Conservation (phyloP, 2,797 vertebrate species). For the Pseudotriccus pelzelni region DNA sequence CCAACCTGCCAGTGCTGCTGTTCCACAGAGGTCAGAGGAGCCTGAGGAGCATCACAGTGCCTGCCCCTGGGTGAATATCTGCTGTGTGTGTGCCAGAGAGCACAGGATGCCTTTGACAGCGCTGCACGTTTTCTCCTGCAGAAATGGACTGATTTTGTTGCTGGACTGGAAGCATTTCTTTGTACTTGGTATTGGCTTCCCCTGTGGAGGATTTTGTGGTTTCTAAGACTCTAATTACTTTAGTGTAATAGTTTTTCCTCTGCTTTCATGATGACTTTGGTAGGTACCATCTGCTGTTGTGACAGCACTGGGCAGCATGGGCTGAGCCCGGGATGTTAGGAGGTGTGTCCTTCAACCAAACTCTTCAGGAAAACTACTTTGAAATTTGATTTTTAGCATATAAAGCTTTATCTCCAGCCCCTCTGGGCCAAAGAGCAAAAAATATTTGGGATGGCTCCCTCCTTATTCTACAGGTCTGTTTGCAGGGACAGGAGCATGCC, state of each 20-base stretch:
- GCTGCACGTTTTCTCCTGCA: not conserved
- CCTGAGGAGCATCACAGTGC: not conserved
- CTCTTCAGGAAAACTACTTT: not conserved
- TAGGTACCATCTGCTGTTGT: constrained; percentile 36
- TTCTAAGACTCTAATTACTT: constrained; percentile 51
- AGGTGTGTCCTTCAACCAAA: not conserved
- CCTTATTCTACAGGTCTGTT: not conserved
- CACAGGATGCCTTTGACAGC: not conserved
- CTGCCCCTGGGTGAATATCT: not conserved
- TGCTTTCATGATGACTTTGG: constrained; percentile 15
- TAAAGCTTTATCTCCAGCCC: not conserved
- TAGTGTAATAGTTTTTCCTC: constrained; percentile 23
- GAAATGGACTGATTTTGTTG: not conserved
- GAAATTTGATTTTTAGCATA: constrained; percentile 21
- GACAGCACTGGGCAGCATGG: not conserved
- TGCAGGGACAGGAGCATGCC: not conserved
- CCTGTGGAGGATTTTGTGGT: not conserved
- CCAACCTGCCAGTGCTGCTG: not conserved
- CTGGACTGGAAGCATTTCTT: not conserved
- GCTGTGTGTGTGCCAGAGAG: not conserved
- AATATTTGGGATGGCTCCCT: not conserved
- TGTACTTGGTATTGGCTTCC: not conserved
- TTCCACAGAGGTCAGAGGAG: not conserved
- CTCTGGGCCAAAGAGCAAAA: not conserved
- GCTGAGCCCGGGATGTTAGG: not conserved